These are phyloP conservation scores for Neotoma lepida DNA, from an alignment of 2,113 vertebrate genomes.

Conservation along the genomic window DNA sequence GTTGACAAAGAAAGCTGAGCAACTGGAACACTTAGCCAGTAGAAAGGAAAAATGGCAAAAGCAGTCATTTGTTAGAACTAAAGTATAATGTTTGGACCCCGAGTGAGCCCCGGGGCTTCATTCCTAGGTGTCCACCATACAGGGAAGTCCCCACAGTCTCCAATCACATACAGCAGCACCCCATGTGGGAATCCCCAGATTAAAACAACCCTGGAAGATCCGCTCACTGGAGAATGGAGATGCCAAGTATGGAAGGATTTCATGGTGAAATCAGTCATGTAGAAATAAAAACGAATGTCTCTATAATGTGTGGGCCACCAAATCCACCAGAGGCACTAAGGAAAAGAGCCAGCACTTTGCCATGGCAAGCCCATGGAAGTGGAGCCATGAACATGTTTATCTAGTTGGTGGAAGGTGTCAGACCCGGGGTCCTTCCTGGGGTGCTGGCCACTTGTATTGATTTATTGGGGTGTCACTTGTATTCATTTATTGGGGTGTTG, in stretches of 20 bases:
- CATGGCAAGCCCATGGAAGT: too few relatives aligned
- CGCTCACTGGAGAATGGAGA: not conserved
- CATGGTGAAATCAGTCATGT: too few relatives aligned
- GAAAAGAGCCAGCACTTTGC: not conserved
- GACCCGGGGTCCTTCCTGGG: fast-evolving
- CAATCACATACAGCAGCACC: fast-evolving
- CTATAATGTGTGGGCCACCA: not conserved
- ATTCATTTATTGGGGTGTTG: not conserved
- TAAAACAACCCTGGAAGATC: not conserved
- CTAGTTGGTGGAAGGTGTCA: not conserved
- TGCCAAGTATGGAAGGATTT: fast-evolving
- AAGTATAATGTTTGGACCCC: not conserved
- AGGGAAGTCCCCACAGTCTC: not conserved
- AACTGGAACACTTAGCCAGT: not conserved
- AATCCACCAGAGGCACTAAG: not conserved
- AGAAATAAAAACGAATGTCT: not conserved
- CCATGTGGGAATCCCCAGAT: fast-evolving
- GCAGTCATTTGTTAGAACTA: not conserved
- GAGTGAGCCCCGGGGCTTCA: fast-evolving
- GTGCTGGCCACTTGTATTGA: not conserved
- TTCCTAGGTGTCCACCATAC: too few relatives aligned
- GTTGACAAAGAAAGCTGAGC: not conserved
- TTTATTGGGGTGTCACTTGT: not conserved
- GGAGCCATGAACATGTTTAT: not conserved
- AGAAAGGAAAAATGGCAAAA: not conserved